Base-by-base conservation (phyloP, 2,888 invertebrate genomes). In the Lysandra coridon region DNA sequence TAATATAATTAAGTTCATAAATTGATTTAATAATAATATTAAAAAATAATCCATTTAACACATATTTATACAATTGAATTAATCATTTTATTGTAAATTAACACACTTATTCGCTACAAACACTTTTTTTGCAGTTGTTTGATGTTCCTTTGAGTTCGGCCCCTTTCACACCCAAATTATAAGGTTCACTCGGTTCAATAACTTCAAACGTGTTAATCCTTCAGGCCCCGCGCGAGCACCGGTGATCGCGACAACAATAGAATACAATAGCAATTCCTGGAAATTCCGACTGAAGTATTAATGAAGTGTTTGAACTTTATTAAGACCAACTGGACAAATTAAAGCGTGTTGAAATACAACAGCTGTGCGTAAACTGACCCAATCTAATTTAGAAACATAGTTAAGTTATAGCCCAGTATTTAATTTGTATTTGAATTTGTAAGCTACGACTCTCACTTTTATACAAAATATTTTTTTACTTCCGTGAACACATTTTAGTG, bases 321-420 rank as follows among this genome's bases (percentile, higher is more conserved):
- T 4, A 37, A 69, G 69, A 14, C 33, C 69, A 33, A 69, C 14
- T 2, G 33, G 33, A 33, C 17, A 69, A 69, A 69, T 37, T 69
- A 69, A 33, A 33, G 33, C 30, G 33, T 33, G 69, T 33, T 37
- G 6, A 37, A 33, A 69, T 69, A 69, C 69, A 37, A 33, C 12
- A 69, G 69, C 69, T 69, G 69, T 33, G 69, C 14, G 33, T 69
- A 69, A 69, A 69, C 33, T 69, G 33, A 69, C 69, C 69, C 17
- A 37, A 37, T 37, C 33, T 33, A 14, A 69, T 33, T 69, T 12
- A 33, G 30, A 33, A 37, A 69, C 12, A 23, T 5, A 12, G 14
- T 14, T 33, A 14, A 64, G 23, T 69, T 69, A 69, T 37, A 57
- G 17, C 57, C 57, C 17, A 57, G 12, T 57, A 57, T 57, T 57